phyloP scores from a whole-genome alignment of 2,797 vertebrate genomes.

The Poeciliopsis paucimaculata region DNA sequence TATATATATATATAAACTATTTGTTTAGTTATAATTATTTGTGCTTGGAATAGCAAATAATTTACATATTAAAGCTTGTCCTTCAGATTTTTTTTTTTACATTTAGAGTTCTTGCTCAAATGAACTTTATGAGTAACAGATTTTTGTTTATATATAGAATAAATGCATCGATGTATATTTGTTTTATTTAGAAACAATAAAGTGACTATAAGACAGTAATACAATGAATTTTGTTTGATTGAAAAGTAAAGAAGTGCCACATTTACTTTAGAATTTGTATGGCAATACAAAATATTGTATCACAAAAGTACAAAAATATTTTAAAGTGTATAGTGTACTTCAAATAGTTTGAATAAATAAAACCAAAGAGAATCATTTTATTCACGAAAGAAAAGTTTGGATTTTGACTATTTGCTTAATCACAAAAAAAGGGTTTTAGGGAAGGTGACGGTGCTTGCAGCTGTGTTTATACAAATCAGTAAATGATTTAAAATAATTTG shows the following conservation, averaged over 20 bases:
- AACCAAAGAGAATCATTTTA: neutral
- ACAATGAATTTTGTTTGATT: neutral
- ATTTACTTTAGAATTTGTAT: neutral
- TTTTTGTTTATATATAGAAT: constrained; percentile 4
- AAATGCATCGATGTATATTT: neutral
- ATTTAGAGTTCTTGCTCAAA: constrained; percentile 15
- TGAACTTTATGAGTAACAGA: neutral
- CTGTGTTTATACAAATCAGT: no score
- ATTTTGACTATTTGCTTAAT: no score
- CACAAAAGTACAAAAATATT: neutral
- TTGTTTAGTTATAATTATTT: neutral
- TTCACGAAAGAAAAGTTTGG: neutral
- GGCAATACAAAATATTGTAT: neutral
- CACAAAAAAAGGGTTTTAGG: no score
- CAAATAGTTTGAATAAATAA: neutral
- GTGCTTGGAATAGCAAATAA: neutral
- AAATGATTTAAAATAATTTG: no score
- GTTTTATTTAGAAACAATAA: constrained; percentile 22
- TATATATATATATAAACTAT: neutral
- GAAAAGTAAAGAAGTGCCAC: neutral
- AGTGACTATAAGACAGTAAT: neutral
- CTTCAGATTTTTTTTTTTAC: neutral
- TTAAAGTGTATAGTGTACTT: neutral
- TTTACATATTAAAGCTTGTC: neutral
- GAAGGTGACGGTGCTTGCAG: no score